Base-by-base conservation (phyloP, 2,797 vertebrate genomes). In the Pseudochaenichthys georgianus region DNA sequence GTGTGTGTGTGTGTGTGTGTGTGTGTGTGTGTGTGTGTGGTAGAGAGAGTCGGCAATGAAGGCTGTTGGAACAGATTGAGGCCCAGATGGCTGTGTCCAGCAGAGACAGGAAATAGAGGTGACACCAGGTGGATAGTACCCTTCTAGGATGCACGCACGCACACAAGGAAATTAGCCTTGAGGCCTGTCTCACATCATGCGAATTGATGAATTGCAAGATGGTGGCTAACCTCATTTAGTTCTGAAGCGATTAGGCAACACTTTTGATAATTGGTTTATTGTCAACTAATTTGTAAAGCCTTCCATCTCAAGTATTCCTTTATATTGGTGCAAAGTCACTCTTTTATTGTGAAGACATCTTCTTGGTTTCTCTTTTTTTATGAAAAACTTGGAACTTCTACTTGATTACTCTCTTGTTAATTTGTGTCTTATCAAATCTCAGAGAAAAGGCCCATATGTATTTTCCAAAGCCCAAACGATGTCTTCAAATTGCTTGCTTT, bases 11-110 rank as follows among this genome's bases (percentile, higher is more conserved):
- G n/a, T n/a, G n/a, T n/a, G n/a, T n/a, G n/a, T 10, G 34, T 10
- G 47, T 57, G 52, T 28, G 38, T 53, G 51, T 59, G 52, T 48
- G 64, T 48, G 34, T 13, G 21, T 43, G 51, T 55, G n/a, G n/a
- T n/a, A n/a, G n/a, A n/a, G n/a, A n/a, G n/a, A n/a, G n/a, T n/a
- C n/a, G n/a, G n/a, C n/a, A n/a, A n/a, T n/a, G n/a, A n/a, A n/a
- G 84, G 73, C 73, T 88, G 79, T 65, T 87, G 87, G 90, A 92
- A 91, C 94, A 95, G 93, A 94, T 90, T 92, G 93, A 74, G 64
- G 82, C 84, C 84, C 94, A 95, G 93, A 95, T 96, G 95, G 94
- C 84, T 63, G 45, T 77, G 90, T 93, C 88, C 88, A 73, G 75
- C 81, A 75, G 91, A 88, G 87, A 87, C 87, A 84, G 89, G 88